phyloP scores from a whole-genome alignment of 2,797 vertebrate species.

The Sebastes aleutianus region DNA sequence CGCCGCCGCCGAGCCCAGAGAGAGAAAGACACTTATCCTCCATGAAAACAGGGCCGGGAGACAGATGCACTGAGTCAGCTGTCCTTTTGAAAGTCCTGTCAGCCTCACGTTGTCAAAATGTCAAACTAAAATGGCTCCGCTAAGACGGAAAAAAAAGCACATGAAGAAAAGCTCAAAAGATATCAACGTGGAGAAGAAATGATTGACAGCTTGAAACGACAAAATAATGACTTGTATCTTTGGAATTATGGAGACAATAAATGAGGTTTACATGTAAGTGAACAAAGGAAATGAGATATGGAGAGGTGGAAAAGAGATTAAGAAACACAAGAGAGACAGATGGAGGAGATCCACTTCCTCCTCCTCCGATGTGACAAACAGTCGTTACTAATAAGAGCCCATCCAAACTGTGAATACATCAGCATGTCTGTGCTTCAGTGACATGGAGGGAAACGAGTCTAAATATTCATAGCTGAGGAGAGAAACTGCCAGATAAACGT shows the following conservation, averaged over 20 bases:
- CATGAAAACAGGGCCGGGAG: background rate
- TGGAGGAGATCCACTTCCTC: constrained; percentile 23
- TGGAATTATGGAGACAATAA: background rate
- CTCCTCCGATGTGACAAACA: constrained; percentile 8
- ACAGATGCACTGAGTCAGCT: constrained; percentile 27
- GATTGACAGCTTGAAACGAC: background rate
- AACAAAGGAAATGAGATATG: background rate
- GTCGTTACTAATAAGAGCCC: background rate
- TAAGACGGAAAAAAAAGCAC: no score
- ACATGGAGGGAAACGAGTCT: background rate
- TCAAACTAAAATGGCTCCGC: background rate
- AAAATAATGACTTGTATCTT: background rate
- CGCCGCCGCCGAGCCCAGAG: no score
- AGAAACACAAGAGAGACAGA: background rate
- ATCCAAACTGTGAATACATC: background rate
- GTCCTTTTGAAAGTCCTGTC: background rate
- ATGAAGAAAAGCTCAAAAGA: background rate
- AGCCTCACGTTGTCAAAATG: background rate
- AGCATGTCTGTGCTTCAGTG: background rate
- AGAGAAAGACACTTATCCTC: background rate
- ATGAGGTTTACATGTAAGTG: background rate
- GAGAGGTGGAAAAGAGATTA: background rate
- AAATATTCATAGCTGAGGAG: constrained; percentile 36
- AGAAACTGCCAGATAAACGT: constrained; percentile 22
- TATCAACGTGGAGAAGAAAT: background rate